Evolutionary conservation across 2,113 vertebrate species (phyloP).

Genomic region (Corvus hawaiiensis): DNA sequence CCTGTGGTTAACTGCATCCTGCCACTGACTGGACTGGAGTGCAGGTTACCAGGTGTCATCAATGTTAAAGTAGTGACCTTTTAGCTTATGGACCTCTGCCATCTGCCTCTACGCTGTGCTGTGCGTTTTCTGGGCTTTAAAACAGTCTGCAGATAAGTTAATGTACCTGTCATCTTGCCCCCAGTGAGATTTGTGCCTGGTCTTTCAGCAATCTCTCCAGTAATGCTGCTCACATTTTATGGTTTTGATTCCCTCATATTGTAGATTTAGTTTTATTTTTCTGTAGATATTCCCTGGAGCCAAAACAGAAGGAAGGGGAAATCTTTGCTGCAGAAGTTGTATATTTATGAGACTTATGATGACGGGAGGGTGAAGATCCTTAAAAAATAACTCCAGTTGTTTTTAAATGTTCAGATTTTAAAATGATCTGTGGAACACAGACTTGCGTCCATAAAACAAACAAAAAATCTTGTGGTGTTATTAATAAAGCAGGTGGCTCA

Average conservation of each 20-base stretch:
- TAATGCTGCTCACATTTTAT: background rate
- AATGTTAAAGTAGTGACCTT: background rate
- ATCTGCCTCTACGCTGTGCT: background rate
- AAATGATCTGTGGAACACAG: constrained; percentile 27
- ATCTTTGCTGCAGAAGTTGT: background rate
- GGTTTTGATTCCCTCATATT: background rate
- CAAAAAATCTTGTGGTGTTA: constrained; percentile 23
- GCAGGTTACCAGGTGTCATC: background rate
- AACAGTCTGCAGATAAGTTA: constrained; percentile 7
- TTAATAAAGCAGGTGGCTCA: constrained; percentile 57
- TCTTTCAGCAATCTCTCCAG: background rate
- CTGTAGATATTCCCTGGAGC: constrained; percentile 15
- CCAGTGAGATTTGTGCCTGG: constrained; percentile 12
- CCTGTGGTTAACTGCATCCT: background rate
- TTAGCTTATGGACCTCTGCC: background rate
- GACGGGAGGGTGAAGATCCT: background rate
- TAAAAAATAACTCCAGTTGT: background rate
- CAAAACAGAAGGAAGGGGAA: constrained; percentile 39
- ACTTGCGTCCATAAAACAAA: constrained; percentile 10
- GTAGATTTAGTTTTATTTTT: constrained; percentile 44
- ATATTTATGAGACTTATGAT: constrained; percentile 37
- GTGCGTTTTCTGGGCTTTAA: background rate
- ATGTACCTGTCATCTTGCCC: background rate
- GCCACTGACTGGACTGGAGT: background rate
- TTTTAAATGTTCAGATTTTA: constrained; percentile 34